Evolutionary conservation across 2,888 invertebrate genomes (phyloP), one percentile per base, ranked within the genome.

Genomic region (Archips xylosteana): DNA sequence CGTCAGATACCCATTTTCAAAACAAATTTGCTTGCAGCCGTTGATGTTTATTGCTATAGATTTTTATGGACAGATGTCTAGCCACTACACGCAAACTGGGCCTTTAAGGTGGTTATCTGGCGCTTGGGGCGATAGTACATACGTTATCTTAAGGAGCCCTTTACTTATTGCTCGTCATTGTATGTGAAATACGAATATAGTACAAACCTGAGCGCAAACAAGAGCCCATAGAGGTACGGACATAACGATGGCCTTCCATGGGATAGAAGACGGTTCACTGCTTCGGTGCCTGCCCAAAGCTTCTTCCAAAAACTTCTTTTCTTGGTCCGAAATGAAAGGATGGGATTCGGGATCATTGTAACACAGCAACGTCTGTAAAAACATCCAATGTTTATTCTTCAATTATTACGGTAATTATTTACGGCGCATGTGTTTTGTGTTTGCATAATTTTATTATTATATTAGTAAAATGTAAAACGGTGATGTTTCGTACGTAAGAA

Each of bases 151-250:
- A 23, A 23, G 23, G 23, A 1, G 23, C 23, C 23, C 23, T 23
- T 23, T 23, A 23, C 23, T 23, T 23, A 23, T 23, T 23, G 23
- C 23, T 23, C 23, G 23, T 23, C 23, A 23, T 23, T 23, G 23
- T 23, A 23, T 23, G 23, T 23, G 23, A 23, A 23, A 23, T 23
- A 23, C 23, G 4, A 39, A 4, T 4, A 4, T 45, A 45, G 12
- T 45, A 45, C 74, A 79, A 83, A 95, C 95, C 92, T 97, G 97
- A 76, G 97, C 97, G 64, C 95, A 95, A 12, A 97, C 96, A n/a
- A 97, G 85, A 0, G 97, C 97, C 95, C 97, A 96, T 71, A 97
- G 90, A 0, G 97, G 97, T 2, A 95, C 92, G 0, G 96, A 97
- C 71, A 94, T 96, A 15, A 97, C 89, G 67, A 97, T 96, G 0